Base-by-base conservation (phyloP, 2,888 invertebrate species). In the Cephus spinipes region DNA sequence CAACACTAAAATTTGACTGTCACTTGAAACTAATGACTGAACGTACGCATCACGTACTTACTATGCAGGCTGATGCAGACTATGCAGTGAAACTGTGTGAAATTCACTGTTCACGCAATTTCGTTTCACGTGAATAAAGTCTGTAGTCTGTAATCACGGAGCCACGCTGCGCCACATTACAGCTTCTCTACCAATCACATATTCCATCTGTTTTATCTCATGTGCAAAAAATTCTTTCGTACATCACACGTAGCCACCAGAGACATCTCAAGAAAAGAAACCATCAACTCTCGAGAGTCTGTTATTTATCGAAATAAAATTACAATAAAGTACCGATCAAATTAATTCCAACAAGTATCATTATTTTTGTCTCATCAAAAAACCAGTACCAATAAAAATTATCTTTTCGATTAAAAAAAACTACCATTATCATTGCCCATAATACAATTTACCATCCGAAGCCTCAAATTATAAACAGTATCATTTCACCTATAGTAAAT, bases 91-190 rank as follows among this genome's bases (percentile, higher is more conserved):
- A 55, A 23, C 55, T 40, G 15, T 15, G 4, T 40, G 23, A 23
- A 9, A 55, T 9, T 23, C 55, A 55, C 23, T 23, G 55, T 55
- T 34, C 4, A 40, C 77, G 35, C 32, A 36, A 30, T 73, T n/a
- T 74, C 69, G 15, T 33, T 30, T 9, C 11, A 36, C 34, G 30
- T 34, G 69, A 68, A 68, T 33, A 75, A 36, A 77, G 77, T 77
- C 77, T 71, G 30, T 71, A 55, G 33, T 77, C 77, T 77, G 33
- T 55, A 55, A 12, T 77, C 77, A 73, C 73, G 73, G 77, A 32
- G 77, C 77, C 77, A 77, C 77, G 77, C 55, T 69, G 77, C 77
- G 77, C 77, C 77, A 77, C 77, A 77, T 75, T 6, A 34, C 77
- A 74, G 12, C 68, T 77, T 77, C 75, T 77, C 6, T 15, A 75